Percentiles rank a stretch among this genome's conserved stretches.
phyloP scores from a whole-genome alignment of 2,797 vertebrate species.

The Clarias fuscus region DNA sequence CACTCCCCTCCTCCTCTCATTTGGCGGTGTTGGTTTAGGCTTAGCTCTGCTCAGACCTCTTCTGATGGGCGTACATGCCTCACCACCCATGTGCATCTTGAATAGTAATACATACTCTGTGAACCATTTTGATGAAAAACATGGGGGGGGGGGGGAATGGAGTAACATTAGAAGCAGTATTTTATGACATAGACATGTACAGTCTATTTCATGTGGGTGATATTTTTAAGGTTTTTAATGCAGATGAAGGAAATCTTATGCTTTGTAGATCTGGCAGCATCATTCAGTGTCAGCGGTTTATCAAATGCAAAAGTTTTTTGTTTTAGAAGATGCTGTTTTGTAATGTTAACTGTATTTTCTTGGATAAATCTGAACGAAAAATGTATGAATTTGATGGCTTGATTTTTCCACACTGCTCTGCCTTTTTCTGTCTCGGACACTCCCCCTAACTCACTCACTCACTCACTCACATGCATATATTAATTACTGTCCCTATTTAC shows the following conservation, averaged over 20 bases:
- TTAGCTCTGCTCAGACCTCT: conserved; percentile 47
- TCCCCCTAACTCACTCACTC: background rate
- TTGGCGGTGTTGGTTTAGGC: conserved; percentile 55
- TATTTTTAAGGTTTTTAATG: background rate
- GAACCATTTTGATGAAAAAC: background rate
- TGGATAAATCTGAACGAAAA: background rate
- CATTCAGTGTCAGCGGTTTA: background rate
- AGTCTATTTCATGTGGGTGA: background rate
- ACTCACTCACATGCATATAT: conserved; percentile 14
- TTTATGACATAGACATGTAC: background rate
- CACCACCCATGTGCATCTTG: conserved; percentile 43
- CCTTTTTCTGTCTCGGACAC: background rate
- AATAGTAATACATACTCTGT: conserved; percentile 27
- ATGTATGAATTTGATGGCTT: background rate
- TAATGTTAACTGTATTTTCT: background rate
- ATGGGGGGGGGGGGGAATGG: background rate
- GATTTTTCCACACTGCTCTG: conserved; percentile 7
- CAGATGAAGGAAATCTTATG: background rate
- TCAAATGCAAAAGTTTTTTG: background rate
- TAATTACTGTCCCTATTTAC: conserved; percentile 48
- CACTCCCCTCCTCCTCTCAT: conserved; percentile 55
- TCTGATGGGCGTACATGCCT: conserved; percentile 43
- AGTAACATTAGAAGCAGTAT: background rate
- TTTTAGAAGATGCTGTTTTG: background rate
- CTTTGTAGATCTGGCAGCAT: conserved; percentile 1